phyloP scores from a whole-genome alignment of 1,140 invertebrate species.

The Lamellibrachia luymesi region DNA sequence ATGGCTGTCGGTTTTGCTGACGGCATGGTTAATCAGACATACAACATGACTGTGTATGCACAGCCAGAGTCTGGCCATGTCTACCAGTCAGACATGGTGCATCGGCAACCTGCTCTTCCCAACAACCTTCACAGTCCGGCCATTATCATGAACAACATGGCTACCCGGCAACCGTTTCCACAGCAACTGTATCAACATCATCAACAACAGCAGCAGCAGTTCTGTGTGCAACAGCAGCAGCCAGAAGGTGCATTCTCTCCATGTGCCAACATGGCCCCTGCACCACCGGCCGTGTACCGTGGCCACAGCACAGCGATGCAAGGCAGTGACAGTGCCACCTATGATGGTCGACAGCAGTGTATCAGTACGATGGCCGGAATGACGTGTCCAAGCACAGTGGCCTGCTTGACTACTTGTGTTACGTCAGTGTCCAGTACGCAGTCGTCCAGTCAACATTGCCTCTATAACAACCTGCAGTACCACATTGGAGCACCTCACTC shows the following conservation, averaged over 20 bases:
- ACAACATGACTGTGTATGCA: neutral
- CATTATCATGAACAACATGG: neutral
- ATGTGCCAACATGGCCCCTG: neutral
- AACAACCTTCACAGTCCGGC: neutral
- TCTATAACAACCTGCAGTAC: neutral
- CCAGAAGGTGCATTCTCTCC: neutral
- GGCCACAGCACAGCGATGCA: neutral
- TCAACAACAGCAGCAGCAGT: conserved; percentile 1
- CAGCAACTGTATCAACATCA: neutral
- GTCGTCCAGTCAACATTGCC: neutral
- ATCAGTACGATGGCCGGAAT: neutral
- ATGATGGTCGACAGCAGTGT: neutral
- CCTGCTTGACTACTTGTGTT: neutral
- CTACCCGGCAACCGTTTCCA: neutral
- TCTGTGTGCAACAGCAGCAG: neutral
- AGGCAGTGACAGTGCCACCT: neutral
- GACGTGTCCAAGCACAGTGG: neutral
- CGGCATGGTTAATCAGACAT: neutral
- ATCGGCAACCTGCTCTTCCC: neutral
- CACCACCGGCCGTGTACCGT: neutral
- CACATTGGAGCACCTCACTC: neutral
- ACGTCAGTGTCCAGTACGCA: neutral
- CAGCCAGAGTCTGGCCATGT: neutral
- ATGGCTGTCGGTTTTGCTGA: neutral
- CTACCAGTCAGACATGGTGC: neutral